These are phyloP conservation scores for Danio albolineatus DNA, from an alignment of 2,797 vertebrate species.

Conservation along the genomic window DNA sequence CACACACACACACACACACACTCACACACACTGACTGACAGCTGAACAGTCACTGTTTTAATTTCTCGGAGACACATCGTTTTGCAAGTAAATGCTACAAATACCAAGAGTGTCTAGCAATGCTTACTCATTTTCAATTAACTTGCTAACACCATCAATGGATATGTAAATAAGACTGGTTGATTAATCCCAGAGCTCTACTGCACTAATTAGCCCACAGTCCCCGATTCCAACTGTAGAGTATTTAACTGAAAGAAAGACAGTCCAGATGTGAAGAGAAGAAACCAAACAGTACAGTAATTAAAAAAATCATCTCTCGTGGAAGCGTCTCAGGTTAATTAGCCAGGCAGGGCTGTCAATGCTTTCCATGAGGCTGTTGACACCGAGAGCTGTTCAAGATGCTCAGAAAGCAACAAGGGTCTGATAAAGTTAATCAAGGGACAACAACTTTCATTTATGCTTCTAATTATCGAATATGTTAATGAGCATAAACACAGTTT, in stretches of 20 bases:
- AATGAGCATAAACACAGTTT: constrained; percentile 60
- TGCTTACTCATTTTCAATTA: constrained; percentile 66
- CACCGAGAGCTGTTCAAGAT: constrained; percentile 67
- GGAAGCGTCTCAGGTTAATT: constrained; percentile 67
- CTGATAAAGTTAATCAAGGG: constrained; percentile 72
- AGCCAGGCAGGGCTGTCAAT: constrained; percentile 49
- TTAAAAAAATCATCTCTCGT: constrained; percentile 65
- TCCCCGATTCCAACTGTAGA: constrained; percentile 71
- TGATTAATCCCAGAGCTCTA: constrained; percentile 75
- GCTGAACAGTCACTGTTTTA: neutral
- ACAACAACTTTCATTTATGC: constrained; percentile 68
- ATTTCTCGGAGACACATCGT: neutral
- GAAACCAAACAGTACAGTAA: constrained; percentile 68
- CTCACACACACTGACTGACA: neutral
- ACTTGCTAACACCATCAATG: constrained; percentile 65
- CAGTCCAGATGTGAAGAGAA: constrained; percentile 68
- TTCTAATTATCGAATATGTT: constrained; percentile 68
- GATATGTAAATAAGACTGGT: constrained; percentile 75
- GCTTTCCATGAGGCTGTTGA: constrained; percentile 58
- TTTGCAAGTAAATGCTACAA: constrained; percentile 52
- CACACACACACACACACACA: too few relatives aligned
- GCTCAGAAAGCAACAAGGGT: constrained; percentile 70
- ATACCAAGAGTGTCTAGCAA: constrained; percentile 23
- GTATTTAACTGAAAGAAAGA: constrained; percentile 72
- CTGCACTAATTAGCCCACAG: constrained; percentile 73